Evolutionary conservation across 2,888 invertebrate genomes (phyloP), one percentile per base, ranked within the genome.

Genomic region (Drosophila kokeensis): DNA sequence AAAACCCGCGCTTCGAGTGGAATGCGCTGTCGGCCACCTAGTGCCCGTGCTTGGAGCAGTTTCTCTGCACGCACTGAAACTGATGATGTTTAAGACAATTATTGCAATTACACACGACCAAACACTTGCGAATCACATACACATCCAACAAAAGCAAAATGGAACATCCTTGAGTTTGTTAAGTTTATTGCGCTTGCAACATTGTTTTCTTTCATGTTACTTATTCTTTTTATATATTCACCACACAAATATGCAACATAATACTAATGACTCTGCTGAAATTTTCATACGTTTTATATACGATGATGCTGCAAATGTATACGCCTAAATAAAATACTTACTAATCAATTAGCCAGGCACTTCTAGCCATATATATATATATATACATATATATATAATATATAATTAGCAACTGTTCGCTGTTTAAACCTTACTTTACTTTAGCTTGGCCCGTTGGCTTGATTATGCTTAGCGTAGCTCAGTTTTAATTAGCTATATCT

Each of bases 1-100:
- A 96, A 92, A 98, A 98, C 83, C 96, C 96, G 74, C 94, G 97
- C 69, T 98, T 96, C 91, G 96, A 98, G 92, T 97, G 97, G 96
- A 96, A 95, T 68, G 90, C 90, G n/a, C 64, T 93, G 50, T 86
- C 91, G 86, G 87, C 91, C 84, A 92, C 92, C 92, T 92, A 92
- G 92, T 92, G 92, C 85, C 89, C 89, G 92, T 92, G 92, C 87
- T 92, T 92, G 65, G 90, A 92, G 81, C 89, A 91, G 89, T 89
- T 92, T 86, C 81, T 88, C 49, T 82, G 87, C 81, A 78, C 65
- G 75, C 83, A 87, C 72, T 87, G 80, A 82, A 71, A 76, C 81
- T 83, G 79, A 71, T 62, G 29, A n/a, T 36, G 27, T 27, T 49
- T 18, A 45, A 11, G 13, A 54, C 8, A 32, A 21, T 58, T 27